Evolutionary conservation across 2,797 vertebrate genomes (phyloP), one percentile per base, ranked within the genome.

Genomic region (Meda fulgida): DNA sequence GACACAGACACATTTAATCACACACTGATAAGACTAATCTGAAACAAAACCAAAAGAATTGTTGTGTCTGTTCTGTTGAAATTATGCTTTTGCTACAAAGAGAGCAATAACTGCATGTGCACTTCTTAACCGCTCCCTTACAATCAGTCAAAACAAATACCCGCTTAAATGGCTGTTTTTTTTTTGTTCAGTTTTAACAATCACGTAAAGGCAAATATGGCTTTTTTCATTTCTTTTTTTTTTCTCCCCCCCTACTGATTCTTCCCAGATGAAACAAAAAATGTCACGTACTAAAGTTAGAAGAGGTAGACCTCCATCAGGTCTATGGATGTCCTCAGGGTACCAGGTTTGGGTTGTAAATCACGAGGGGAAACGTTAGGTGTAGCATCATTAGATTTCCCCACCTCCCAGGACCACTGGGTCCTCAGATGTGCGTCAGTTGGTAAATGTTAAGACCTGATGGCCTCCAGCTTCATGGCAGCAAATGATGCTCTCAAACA

Each of bases 361-460:
- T 79, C 66, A 63, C 21, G 0, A 78, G 76, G 53, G 88, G 26
- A 65, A 86, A 88, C 69, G 63, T 75, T 1, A 65, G 84, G 81
- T 83, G 43, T 43, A 83, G 55, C 69, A 85, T 83, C 76, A 87
- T 88, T 87, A 21, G 23, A 88, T 80, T 78, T 83, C 67, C 19
- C 26, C 78, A 84, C 79, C 89, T 76, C 71, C 69, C 66, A 63
- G 85, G 21, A 76, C 83, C 79, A 80, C 78, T 19, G 88, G 83
- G 84, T 76, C 71, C 90, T 90, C 90, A 36, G 70, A 86, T 87
- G 85, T 90, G 86, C 89, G 88, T 92, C 91, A 90, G 69, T 11
- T 38, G 34, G 29, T 88, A 60, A 89, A 91, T 89, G 90, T 90
- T 88, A 89, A 38, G 83, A 77, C 83, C 86, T 86, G 36, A 29